phyloP scores from a whole-genome alignment of 2,113 vertebrate species.

The Drymodes brunneopygia region DNA sequence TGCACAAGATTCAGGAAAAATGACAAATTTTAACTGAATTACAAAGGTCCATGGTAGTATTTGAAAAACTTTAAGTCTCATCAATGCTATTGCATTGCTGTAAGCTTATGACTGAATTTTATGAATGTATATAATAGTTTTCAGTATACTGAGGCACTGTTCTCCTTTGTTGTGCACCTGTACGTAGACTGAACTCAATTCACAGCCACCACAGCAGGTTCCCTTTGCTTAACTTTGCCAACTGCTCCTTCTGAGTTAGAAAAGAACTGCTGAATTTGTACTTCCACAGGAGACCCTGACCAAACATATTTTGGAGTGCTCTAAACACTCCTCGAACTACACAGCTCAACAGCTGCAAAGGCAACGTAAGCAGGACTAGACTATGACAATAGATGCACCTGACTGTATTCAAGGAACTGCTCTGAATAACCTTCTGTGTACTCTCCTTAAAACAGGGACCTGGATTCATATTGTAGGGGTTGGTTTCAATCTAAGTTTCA shows the following conservation, averaged over 20 bases:
- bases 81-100: accelerated
- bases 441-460: neutral
- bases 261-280: neutral
- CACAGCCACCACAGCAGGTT: neutral
- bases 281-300: neutral
- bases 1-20: neutral
- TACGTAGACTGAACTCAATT: neutral
- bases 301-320: neutral
- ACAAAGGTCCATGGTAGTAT: neutral
- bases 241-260: neutral
- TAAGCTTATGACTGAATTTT: neutral
- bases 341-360: neutral
- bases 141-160: neutral
- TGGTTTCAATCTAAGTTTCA: neutral
- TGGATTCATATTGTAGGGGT: neutral
- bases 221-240: neutral
- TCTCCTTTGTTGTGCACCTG: neutral
- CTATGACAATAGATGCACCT: neutral
- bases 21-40: neutral
- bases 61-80: neutral
- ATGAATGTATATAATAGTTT: neutral
- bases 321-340: neutral
- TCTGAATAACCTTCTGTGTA: neutral
- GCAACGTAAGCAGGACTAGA: neutral
- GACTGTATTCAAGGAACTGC: neutral